Percentiles rank a stretch among this genome's conserved stretches.
Conservation (phyloP, 1,140 invertebrate genomes). For the Sesamia nonagrioides region DNA sequence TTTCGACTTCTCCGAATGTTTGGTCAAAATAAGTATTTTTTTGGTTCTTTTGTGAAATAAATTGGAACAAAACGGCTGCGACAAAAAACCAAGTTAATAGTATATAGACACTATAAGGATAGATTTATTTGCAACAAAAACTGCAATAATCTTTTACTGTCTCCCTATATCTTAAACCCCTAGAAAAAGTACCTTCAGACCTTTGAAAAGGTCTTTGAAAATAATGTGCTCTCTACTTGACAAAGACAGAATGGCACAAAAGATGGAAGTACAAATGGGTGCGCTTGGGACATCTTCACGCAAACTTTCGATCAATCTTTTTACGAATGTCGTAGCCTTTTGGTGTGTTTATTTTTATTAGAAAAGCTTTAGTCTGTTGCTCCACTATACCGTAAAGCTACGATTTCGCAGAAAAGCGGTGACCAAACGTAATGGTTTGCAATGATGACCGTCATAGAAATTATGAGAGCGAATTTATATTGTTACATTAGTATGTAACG, state of each 20-base stretch:
- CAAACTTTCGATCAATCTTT: constrained; percentile 25
- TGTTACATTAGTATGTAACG: too few species aligned
- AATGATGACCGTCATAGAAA: too few species aligned
- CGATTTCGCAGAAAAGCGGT: too few species aligned
- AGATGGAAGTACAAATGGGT: neutral
- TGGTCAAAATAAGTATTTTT: too few species aligned
- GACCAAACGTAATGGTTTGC: too few species aligned
- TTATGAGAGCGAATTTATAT: too few species aligned
- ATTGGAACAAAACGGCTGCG: too few species aligned
- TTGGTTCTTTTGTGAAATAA: too few species aligned
- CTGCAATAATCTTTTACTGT: constrained; percentile 8
- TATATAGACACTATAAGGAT: neutral
- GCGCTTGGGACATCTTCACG: neutral
- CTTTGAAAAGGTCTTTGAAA: constrained; percentile 2
- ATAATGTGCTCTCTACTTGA: constrained; percentile 6
- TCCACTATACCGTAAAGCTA: too few species aligned
- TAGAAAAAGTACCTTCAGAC: neutral
- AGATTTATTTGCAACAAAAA: neutral
- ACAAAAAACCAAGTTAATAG: neutral
- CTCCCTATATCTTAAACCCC: neutral
- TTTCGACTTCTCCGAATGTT: too few species aligned
- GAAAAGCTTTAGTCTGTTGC: too few species aligned
- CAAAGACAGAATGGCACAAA: constrained; percentile 10
- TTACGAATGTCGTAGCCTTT: neutral
- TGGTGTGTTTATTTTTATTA: too few species aligned